These are phyloP conservation scores for Tenodera sinensis DNA, from an alignment of 2,888 invertebrate genomes.

Conservation along the genomic window DNA sequence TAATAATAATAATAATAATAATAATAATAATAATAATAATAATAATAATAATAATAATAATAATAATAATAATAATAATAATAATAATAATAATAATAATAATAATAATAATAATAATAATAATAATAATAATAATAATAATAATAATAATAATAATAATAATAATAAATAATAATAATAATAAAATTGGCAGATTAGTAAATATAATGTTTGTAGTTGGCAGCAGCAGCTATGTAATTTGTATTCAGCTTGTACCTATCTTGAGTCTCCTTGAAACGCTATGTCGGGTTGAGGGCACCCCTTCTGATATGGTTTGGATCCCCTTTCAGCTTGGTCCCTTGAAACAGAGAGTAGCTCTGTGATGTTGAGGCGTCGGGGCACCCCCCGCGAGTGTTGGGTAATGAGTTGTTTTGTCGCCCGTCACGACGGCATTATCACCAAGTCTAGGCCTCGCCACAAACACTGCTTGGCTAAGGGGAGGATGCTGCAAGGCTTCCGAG, in stretches of 20 bases:
- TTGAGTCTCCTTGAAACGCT: not conserved
- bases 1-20: no score
- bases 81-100: no score
- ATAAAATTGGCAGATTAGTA: no score
- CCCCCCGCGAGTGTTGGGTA: constrained; percentile 5
- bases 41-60: no score
- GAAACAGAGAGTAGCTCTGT: not conserved
- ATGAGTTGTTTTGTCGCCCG: constrained; percentile 17
- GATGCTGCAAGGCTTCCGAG: not conserved
- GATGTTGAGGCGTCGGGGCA: not conserved
- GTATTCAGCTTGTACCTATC: not conserved
- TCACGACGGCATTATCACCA: not conserved
- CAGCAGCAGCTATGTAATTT: not conserved
- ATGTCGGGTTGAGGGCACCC: not conserved
- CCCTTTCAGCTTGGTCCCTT: not conserved
- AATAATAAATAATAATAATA: no score
- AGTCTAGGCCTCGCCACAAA: not conserved
- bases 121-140: no score
- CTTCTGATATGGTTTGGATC: not conserved
- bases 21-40: no score
- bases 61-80: no score
- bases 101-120: no score
- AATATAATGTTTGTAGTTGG: no score
- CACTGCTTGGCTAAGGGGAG: not conserved
- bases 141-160: no score